Percentiles rank a stretch among this genome's conserved stretches.
These are phyloP conservation scores for Cossypha dichroa DNA, from an alignment of 2,797 vertebrate genomes.

Conservation along the genomic window DNA sequence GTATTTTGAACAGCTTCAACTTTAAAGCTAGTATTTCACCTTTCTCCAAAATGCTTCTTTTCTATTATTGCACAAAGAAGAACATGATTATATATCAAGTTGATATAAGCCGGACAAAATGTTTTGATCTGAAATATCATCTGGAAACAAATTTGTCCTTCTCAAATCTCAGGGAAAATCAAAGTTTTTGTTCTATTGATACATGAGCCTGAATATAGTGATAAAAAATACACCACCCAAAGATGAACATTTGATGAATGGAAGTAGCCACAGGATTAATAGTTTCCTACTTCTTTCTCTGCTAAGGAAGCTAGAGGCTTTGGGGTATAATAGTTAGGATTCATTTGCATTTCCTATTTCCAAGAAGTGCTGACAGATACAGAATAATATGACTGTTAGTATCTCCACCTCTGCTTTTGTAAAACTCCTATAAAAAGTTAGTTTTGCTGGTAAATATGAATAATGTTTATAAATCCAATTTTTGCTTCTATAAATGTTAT, in stretches of 20 bases:
- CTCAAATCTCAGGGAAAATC: background rate
- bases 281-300: background rate
- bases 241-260: background rate
- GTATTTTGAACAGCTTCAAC: background rate
- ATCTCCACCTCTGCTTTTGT: background rate
- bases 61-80: background rate
- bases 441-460: background rate
- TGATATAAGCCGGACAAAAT: background rate
- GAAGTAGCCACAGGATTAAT: background rate
- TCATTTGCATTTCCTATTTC: constrained; percentile 34
- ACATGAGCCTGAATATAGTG: background rate
- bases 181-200: background rate
- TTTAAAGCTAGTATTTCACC: background rate
- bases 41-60: background rate
- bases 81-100: background rate
- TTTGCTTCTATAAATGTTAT: background rate
- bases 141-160: background rate
- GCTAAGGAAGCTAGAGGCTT: constrained; percentile 6
- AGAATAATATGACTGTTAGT: background rate
- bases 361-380: constrained; percentile 14
- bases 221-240: background rate
- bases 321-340: constrained; percentile 2
- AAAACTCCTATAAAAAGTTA: background rate
- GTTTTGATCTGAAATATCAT: background rate
- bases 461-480: background rate